These are phyloP conservation scores for Sebastiscus albofasciatus DNA, from an alignment of 2,797 vertebrate genomes.

Conservation along the genomic window DNA sequence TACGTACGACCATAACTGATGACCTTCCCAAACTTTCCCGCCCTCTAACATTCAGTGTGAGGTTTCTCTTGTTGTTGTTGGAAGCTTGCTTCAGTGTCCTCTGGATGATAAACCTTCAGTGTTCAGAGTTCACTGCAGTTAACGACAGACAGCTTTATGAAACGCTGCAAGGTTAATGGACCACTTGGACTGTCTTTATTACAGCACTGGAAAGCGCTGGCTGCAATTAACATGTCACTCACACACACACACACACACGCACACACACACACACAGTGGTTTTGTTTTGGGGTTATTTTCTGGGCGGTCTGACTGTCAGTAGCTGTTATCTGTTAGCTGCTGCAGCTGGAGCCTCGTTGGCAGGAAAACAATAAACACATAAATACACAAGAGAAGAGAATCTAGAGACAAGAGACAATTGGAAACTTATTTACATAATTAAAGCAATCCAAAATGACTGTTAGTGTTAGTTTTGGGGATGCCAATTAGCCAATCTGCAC, in stretches of 20 bases:
- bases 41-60: background rate
- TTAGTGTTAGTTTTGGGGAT: background rate
- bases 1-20: background rate
- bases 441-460: background rate
- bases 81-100: background rate
- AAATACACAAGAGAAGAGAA: background rate
- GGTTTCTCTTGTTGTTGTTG: background rate
- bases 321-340: slow-evolving; percentile 27
- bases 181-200: slow-evolving; percentile 43
- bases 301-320: slow-evolving; percentile 16
- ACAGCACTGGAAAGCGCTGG: slow-evolving; percentile 14
- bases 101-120: slow-evolving; percentile 1
- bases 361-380: slow-evolving; percentile 14
- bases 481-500: no score
- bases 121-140: slow-evolving; percentile 24
- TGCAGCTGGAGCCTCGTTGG: slow-evolving; percentile 28
- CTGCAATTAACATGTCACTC: slow-evolving; percentile 33
- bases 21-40: background rate
- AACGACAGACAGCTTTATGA: slow-evolving; percentile 16
- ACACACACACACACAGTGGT: background rate
- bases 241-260: background rate
- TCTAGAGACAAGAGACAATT: background rate
- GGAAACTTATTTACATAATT: background rate
- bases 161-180: slow-evolving; percentile 40
- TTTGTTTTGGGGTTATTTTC: slow-evolving; percentile 4